These are phyloP conservation scores for Chaenodraco wilsoni DNA, from an alignment of 2,797 vertebrate genomes.

Conservation along the genomic window DNA sequence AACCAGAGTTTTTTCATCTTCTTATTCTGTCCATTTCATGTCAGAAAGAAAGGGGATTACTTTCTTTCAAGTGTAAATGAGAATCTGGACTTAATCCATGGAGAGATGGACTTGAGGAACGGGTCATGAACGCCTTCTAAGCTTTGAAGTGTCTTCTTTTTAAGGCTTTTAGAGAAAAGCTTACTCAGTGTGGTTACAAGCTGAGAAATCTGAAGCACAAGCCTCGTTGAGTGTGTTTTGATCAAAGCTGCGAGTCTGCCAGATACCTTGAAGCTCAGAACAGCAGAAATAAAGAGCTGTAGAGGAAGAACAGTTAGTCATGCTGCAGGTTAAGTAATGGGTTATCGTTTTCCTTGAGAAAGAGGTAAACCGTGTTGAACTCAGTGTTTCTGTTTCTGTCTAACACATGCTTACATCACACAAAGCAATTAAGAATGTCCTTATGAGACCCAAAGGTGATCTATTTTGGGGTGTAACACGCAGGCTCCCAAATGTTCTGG, in stretches of 20 bases:
- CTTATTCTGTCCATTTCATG: conserved; percentile 58
- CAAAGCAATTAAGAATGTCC: conserved; percentile 48
- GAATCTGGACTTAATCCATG: conserved; percentile 71
- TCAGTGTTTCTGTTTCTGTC: conserved; percentile 29
- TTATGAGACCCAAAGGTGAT: conserved; percentile 36
- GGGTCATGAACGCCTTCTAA: conserved; percentile 53
- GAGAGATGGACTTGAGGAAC: conserved; percentile 54
- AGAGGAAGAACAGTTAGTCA: conserved; percentile 23
- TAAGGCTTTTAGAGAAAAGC: conserved; percentile 31
- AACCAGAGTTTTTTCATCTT: conserved; percentile 38
- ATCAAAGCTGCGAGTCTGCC: conserved; percentile 54
- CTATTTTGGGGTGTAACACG: conserved; percentile 45
- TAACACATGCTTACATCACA: conserved; percentile 60
- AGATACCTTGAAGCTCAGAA: conserved; percentile 34
- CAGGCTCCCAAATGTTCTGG: conserved; percentile 28
- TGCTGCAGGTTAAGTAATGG: conserved; percentile 52
- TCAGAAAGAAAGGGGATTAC: conserved; percentile 59
- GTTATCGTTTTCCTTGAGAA: conserved; percentile 44
- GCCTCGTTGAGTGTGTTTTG: conserved; percentile 29
- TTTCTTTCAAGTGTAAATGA: conserved; percentile 79
- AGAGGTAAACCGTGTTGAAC: conserved; percentile 27
- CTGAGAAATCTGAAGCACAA: no score
- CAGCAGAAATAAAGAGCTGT: conserved; percentile 6
- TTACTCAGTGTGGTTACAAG: no score
- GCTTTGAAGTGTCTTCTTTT: conserved; percentile 51